Evolutionary conservation across 2,888 invertebrate genomes (phyloP).

Genomic region (Theretra japonica): DNA sequence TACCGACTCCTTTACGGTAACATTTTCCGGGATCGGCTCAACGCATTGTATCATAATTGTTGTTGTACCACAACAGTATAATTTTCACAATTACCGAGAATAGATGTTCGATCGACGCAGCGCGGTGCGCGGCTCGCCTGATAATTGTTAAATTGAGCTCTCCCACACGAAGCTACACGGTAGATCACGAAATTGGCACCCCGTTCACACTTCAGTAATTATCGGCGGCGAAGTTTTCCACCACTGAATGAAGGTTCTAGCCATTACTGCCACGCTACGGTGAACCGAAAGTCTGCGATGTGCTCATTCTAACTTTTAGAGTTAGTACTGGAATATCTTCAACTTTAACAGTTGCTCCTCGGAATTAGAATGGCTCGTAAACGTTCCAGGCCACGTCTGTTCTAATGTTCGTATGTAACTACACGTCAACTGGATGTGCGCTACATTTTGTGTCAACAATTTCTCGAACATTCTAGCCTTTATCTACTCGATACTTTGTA

Average conservation of each 20-base stretch:
- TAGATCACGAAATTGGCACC: conserved; percentile 59
- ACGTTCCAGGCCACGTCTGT: conserved; percentile 24
- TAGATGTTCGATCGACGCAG: conserved; percentile 36
- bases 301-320: conserved; percentile 55
- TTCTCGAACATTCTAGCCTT: conserved; percentile 1
- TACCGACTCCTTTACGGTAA: neutral
- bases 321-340: conserved; percentile 54
- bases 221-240: conserved; percentile 72
- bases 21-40: neutral
- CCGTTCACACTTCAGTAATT: conserved; percentile 74
- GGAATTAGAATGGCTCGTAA: conserved; percentile 44
- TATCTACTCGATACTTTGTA: neutral
- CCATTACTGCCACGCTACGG: conserved; percentile 60
- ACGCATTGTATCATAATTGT: conserved; percentile 10
- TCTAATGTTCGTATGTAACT: conserved; percentile 18
- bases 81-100: conserved; percentile 51
- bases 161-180: conserved; percentile 41
- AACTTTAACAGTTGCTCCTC: conserved; percentile 48
- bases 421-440: conserved; percentile 19
- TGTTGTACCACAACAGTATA: conserved; percentile 35
- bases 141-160: conserved; percentile 69
- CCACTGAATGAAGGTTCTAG: conserved; percentile 61
- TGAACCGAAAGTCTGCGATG: conserved; percentile 53
- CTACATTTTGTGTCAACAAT: conserved; percentile 19
- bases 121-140: conserved; percentile 43